Base-by-base conservation (phyloP, 2,888 invertebrate genomes). In the Ischnus inquisitorius region DNA sequence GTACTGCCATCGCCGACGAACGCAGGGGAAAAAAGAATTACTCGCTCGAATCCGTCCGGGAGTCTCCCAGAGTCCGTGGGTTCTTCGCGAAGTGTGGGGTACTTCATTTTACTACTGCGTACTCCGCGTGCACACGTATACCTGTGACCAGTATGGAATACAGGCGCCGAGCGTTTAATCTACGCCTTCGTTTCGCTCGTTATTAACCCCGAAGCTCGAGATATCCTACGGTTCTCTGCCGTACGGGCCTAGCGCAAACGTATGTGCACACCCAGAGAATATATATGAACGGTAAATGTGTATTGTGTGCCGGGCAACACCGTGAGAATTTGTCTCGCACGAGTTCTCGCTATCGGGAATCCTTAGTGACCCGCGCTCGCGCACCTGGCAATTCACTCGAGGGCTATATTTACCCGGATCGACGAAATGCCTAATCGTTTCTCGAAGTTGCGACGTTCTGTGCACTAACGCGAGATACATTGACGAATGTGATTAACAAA, bases 301-400 rank as follows among this genome's bases (percentile, higher is more conserved):
- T 41, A 22, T 51, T n/a, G 48, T 62, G 41, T 57, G 57, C 72
- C 25, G 51, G 51, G 80, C 14, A 62, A 68, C 46, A 88, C 87
- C 88, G 90, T 89, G 90, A 89, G 88, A 90, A 89, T 89, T 88
- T 85, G 87, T 88, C 88, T 87, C 87, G 83, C 78, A 64, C 72
- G 85, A 78, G 86, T 76, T 75, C 78, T 75, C 69, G 85, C 84
- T 79, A 86, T 80, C 60, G 62, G 62, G 72, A 34, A 41, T 48
- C 41, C 41, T 39, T 62, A 51, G 34, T 69, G 75, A 80, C 68
- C 68, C 25, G 41, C 10, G 54, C 39, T 48, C 48, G 41, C 48
- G 41, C 80, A 80, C 46, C 80, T 62, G 75, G 48, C 28, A n/a
- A 22, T 72, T 16, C 22, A 22, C 34, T 60, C 25, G 46, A n/a